A percentile compares a stretch with the other conserved stretches of the same genome.
phyloP scores from a whole-genome alignment of 2,113 vertebrate species.

The Lichenostomus cassidix region DNA sequence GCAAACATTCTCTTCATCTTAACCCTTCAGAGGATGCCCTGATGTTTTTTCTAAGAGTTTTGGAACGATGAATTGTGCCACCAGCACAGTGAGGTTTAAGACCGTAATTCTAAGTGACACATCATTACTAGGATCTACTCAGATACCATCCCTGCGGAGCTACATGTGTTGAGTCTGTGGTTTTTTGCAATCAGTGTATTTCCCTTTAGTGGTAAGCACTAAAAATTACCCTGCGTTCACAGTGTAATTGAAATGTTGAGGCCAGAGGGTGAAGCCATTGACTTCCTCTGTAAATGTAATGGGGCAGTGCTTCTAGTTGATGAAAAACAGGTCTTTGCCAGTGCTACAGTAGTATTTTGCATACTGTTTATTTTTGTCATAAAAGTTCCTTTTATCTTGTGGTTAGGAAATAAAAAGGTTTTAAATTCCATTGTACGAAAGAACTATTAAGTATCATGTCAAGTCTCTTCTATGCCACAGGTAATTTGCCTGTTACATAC shows the following conservation, averaged over 20 bases:
- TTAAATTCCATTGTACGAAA: neutral
- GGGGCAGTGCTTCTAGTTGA: neutral
- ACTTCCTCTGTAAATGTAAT: conserved; percentile 37
- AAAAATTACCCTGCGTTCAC: conserved; percentile 25
- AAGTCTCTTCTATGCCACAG: neutral
- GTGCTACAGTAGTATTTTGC: neutral
- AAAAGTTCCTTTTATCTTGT: conserved; percentile 11
- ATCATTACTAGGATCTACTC: neutral
- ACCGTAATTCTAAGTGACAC: neutral
- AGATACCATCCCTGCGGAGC: neutral
- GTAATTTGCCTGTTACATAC: neutral
- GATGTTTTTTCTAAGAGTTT: neutral
- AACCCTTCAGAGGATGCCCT: neutral
- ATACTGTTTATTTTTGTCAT: neutral
- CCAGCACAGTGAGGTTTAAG: neutral
- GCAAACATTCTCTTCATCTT: neutral
- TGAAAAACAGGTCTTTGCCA: neutral
- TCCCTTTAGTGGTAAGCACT: conserved; percentile 47
- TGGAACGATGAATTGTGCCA: neutral
- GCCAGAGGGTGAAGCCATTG: conserved; percentile 52
- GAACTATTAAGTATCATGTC: neutral
- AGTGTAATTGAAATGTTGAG: conserved; percentile 39
- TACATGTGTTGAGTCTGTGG: conserved; percentile 14
- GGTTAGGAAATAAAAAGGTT: conserved; percentile 1
- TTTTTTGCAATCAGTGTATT: conserved; percentile 54